Evolutionary conservation across 2,888 invertebrate genomes (phyloP), one percentile per base, ranked within the genome.

Genomic region (Agonopterix subpropinquella): DNA sequence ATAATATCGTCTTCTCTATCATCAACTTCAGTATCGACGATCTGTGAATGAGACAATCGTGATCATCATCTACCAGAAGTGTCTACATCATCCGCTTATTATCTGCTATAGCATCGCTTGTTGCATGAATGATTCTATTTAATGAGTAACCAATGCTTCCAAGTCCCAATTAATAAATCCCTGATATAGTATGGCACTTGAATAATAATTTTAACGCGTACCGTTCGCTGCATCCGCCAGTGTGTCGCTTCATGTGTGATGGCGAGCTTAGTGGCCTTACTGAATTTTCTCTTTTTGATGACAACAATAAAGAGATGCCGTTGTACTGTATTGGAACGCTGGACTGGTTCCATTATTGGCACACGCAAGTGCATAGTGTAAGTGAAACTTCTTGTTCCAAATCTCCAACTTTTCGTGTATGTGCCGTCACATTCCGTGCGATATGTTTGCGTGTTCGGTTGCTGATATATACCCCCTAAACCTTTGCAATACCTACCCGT

Each of bases 331-430:
- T 71, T 80, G 84, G 80, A 85, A 81, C 84, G 77, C 70, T 81
- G 73, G 77, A 80, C 78, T 71, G 70, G 86, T 84, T 85, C 87
- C 86, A 74, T 60, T 72, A 88, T 85, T 82, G 79, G 88, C 87
- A 88, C 88, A 88, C 83, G 80, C 78, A 87, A 88, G 87, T 88
- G 88, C 88, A 82, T 80, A 81, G 79, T 80, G 77, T 85, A 86
- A 87, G 81, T 84, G 79, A 86, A 80, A 89, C 88, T 89, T 89
- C 89, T 87, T 89, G 89, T 89, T 89, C 89, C 89, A 89, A 89
- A 89, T 89, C 89, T 89, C 89, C 87, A 83, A 82, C 80, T 81
- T 78, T 81, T 79, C 77, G 77, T 82, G 83, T 80, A 80, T 82
- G 78, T 81, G 80, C 83, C 80, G 85, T 49, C 75, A 79, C 67